Conservation (phyloP, 2,888 invertebrate genomes). For the Nephrotoma guestfalica region DNA sequence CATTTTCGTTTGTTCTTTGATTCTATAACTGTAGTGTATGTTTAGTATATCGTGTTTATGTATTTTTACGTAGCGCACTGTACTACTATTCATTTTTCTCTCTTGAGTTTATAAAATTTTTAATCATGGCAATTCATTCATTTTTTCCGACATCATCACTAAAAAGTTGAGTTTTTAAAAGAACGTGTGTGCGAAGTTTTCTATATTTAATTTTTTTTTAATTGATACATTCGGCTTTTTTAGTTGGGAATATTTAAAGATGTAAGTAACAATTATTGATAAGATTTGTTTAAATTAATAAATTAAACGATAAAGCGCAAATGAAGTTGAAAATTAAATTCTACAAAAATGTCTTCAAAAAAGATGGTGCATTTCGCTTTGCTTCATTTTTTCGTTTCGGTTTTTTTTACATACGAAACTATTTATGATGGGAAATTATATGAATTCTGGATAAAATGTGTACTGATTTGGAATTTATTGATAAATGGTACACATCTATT, state of each 20-base stretch:
- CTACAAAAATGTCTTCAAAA: background rate
- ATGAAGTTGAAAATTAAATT: background rate
- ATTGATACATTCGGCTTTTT: background rate
- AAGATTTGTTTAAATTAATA: background rate
- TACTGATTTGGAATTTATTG: background rate
- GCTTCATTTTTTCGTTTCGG: background rate
- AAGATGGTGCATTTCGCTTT: conserved; percentile 1
- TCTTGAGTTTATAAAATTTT: background rate
- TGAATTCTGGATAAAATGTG: background rate
- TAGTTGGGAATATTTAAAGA: background rate
- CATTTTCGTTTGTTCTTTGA: background rate
- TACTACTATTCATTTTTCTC: background rate
- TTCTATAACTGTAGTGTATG: background rate
- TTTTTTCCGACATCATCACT: background rate
- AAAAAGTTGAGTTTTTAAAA: background rate
- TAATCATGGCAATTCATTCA: background rate
- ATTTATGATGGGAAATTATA: background rate
- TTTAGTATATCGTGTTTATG: background rate
- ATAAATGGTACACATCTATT: background rate
- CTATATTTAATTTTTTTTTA: background rate
- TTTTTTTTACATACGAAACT: background rate
- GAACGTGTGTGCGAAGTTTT: conserved; percentile 2
- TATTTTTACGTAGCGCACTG: background rate
- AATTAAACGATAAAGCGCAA: background rate
- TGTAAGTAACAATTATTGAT: background rate